Base-by-base conservation (phyloP, 2,797 vertebrate genomes). In the Apogon hyalosoma region DNA sequence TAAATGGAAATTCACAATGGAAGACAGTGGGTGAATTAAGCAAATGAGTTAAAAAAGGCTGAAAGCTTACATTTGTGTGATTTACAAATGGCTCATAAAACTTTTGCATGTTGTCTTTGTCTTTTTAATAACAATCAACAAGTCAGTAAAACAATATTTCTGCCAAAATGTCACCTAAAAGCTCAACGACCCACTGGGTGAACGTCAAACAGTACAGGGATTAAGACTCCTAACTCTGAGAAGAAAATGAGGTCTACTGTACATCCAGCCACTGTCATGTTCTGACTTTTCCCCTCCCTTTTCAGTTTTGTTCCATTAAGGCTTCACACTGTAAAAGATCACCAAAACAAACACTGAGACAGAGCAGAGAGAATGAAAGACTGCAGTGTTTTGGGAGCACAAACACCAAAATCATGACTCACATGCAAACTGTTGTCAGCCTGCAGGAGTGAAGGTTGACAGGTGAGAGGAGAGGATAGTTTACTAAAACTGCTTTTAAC, bases 111-210 rank as follows among this genome's bases (percentile, higher is more conserved):
- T 81, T 89, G 48, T 75, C 54, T 82, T 84, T 87, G 48, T 75
- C 54, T 82, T 84, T 87, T 89, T 89, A 87, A 87, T 85, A 85
- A 88, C 70, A 85, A 75, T 83, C 69, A 81, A 80, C 74, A 79
- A 80, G 54, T 78, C 57, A 82, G 59, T 73, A 63, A 77, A 83
- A 83, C 76, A 88, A 76, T 63, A 77, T 79, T 54, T 75, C 57
- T 82, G 65, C 21, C 69, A 74, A 60, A 85, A 58, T 58, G 54
- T 56, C 66, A 57, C 45, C 70, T 64, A 55, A 71, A 71, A 67
- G 63, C 24, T 55, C 65, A 71, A 81, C 55, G 59, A 80, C 67
- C 11, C 50, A 79, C 46, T 38, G 61, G 75, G 68, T 28, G 43
- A 80, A 66, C n/a, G 54, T 77, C 70, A 79, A 76, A 82, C 79